phyloP scores from a whole-genome alignment of 2,113 vertebrate species.

The Lepus europaeus region DNA sequence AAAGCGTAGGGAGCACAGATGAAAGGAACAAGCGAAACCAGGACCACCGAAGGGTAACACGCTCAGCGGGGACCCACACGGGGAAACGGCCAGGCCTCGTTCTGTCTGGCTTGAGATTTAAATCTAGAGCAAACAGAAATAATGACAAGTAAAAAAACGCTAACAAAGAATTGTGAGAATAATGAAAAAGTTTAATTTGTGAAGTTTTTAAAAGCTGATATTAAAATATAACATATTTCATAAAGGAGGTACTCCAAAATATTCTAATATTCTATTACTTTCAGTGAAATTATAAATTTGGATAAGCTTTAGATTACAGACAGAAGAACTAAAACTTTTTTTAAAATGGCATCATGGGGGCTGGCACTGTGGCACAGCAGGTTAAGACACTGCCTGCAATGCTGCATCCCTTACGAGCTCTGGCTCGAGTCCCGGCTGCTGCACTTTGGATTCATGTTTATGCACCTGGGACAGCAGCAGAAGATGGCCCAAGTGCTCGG shows the following conservation, averaged over 20 bases:
- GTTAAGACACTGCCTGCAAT: too few relatives aligned
- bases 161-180: too few relatives aligned
- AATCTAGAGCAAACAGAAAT: not conserved
- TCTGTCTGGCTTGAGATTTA: not conserved
- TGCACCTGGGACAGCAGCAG: too few relatives aligned
- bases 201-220: too few relatives aligned
- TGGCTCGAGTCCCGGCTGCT: too few relatives aligned
- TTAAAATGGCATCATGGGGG: too few relatives aligned
- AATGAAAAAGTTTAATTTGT: too few relatives aligned
- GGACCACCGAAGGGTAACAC: conserved; percentile 1
- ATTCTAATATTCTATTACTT: not conserved
- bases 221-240: not conserved
- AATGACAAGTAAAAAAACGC: not conserved
- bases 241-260: not conserved
- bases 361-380: too few relatives aligned
- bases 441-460: too few relatives aligned
- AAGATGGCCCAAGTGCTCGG: too few relatives aligned
- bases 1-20: not conserved
- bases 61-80: not conserved
- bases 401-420: too few relatives aligned
- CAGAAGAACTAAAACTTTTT: too few relatives aligned
- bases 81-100: not conserved
- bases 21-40: not conserved
- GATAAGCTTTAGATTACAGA: not conserved
- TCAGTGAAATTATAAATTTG: not conserved